Percentiles rank a stretch among this genome's conserved stretches.
Conservation (phyloP, 2,113 vertebrate genomes). For the Indicator maculatus region DNA sequence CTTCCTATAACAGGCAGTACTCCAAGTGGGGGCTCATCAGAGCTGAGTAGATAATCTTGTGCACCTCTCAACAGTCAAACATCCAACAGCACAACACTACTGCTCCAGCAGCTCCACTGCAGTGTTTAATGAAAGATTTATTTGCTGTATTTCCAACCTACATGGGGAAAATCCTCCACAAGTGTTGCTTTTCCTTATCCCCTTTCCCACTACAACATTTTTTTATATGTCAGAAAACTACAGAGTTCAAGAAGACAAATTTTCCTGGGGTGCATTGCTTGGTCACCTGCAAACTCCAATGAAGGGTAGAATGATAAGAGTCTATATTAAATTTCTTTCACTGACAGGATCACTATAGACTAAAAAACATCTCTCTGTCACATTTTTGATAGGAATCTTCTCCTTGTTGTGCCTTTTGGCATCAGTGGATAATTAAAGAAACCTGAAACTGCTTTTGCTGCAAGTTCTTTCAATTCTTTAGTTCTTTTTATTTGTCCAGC, state of each 20-base stretch:
- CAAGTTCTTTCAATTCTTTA: conserved; percentile 54
- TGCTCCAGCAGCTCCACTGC: background rate
- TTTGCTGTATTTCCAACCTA: too few relatives aligned
- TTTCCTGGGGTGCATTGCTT: conserved; percentile 32
- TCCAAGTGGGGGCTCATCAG: too few relatives aligned
- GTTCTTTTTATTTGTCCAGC: conserved; percentile 62
- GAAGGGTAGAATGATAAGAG: background rate
- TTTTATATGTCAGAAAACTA: background rate
- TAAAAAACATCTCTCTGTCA: conserved; percentile 14
- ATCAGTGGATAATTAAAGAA: conserved; percentile 45
- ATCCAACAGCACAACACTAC: background rate
- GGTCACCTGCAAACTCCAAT: conserved; percentile 2
- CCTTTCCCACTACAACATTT: background rate
- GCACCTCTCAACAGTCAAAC: background rate
- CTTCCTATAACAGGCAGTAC: too few relatives aligned
- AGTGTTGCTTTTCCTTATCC: background rate
- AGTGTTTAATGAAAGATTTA: background rate
- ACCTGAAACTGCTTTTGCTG: conserved; percentile 57
- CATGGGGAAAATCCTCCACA: background rate
- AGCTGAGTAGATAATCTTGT: background rate
- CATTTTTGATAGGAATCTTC: conserved; percentile 1
- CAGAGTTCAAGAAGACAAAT: background rate
- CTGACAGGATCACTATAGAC: conserved; percentile 36
- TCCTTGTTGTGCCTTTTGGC: conserved; percentile 66
- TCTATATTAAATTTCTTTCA: conserved; percentile 36